phyloP scores from a whole-genome alignment of 37 sponge, comb jelly and placozoan genomes.

The Geodia barretti region DNA sequence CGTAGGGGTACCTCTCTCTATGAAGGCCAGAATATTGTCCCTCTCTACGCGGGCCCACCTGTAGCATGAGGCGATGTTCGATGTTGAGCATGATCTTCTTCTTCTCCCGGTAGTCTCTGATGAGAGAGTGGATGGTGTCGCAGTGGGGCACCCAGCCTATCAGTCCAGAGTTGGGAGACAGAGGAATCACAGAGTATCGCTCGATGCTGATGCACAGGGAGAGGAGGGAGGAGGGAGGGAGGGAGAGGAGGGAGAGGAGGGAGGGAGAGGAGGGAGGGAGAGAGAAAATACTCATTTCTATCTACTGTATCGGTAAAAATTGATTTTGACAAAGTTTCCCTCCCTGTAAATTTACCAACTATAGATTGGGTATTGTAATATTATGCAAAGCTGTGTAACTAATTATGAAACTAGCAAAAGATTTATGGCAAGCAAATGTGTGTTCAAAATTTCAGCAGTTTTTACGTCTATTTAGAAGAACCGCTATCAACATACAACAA shows the following conservation, averaged over 20 bases:
- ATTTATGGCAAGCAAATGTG: too few species aligned
- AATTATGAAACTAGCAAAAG: too few species aligned
- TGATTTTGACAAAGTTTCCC: background rate
- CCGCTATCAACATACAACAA: too few species aligned
- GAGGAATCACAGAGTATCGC: constrained; percentile 95
- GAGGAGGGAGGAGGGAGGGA: constrained; percentile 1
- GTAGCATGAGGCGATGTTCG: constrained; percentile 91
- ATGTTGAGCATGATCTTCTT: constrained; percentile 92
- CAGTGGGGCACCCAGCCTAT: constrained; percentile 99
- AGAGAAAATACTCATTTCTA: background rate
- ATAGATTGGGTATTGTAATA: too few species aligned
- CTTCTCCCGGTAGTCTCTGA: constrained; percentile 96
- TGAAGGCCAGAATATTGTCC: too few species aligned
- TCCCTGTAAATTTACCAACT: background rate
- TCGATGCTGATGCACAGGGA: constrained; percentile 67
- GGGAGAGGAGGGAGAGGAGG: background rate
- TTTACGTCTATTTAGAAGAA: too few species aligned
- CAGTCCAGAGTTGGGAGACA: constrained; percentile 97
- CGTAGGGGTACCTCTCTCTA: too few species aligned
- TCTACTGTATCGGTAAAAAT: background rate
- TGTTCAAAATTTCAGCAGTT: too few species aligned
- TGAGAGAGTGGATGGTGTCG: constrained; percentile 97
- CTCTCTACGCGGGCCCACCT: too few species aligned
- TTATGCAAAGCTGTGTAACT: too few species aligned
- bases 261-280: background rate